A percentile compares a stretch with the other conserved stretches of the same genome.
Evolutionary conservation across 1,140 invertebrate species (phyloP).

Genomic region (Adoxophyes honmai): DNA sequence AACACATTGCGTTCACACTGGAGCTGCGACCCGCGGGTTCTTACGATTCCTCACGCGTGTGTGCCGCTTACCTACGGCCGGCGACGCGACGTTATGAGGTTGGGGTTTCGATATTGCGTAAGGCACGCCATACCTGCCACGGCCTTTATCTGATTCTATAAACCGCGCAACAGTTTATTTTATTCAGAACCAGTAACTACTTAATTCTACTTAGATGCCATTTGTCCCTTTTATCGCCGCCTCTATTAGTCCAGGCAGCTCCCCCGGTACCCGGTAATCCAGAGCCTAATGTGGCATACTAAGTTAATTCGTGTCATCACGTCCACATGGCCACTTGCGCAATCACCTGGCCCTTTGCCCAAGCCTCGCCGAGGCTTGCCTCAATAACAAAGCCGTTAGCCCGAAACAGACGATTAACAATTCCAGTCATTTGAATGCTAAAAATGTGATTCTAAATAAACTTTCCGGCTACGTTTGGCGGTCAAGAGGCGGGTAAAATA

Average conservation of each 20-base stretch:
- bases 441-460: constrained; percentile 9
- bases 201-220: too few species aligned
- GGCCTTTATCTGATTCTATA: not conserved
- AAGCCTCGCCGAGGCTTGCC: constrained; percentile 8
- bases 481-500: too few species aligned
- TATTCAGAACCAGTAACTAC: too few species aligned
- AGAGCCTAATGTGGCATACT: not conserved
- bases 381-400: constrained; percentile 11
- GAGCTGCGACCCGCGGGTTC: not conserved
- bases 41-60: not conserved
- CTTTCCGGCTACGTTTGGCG: not conserved
- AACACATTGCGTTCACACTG: not conserved
- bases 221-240: too few species aligned
- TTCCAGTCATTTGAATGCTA: constrained; percentile 11
- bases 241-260: too few species aligned
- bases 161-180: too few species aligned
- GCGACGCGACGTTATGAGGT: not conserved
- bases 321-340: constrained; percentile 1
- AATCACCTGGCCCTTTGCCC: constrained; percentile 11
- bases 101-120: not conserved
- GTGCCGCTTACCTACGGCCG: too few species aligned
- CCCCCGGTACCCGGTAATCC: not conserved
- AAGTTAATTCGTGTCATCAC: constrained; percentile 13
- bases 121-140: not conserved
- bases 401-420: constrained; percentile 5